Evolutionary conservation across 1,140 invertebrate species (phyloP).

Genomic region (Drosophila parabipectinata): DNA sequence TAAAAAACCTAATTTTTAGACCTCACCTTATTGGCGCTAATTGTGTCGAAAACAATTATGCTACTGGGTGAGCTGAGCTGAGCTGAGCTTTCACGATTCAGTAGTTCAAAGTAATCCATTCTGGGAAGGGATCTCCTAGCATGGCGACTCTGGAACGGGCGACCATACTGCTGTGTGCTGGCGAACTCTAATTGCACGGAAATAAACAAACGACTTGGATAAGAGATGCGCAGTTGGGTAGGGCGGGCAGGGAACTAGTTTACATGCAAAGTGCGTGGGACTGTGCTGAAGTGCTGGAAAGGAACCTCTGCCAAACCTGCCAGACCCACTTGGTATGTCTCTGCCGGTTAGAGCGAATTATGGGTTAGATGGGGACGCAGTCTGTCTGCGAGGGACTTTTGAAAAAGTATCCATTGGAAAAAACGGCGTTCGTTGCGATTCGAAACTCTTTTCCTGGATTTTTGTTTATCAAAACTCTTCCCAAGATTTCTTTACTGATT

Average conservation of each 20-base stretch:
- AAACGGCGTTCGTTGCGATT: neutral
- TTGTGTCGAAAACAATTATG: neutral
- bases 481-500: no score
- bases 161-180: conserved; percentile 63
- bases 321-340: conserved; percentile 73
- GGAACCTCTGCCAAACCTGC: conserved; percentile 57
- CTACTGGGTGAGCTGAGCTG: neutral
- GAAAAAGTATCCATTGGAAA: neutral
- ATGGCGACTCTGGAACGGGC: conserved; percentile 19
- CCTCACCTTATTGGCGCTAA: no score
- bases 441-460: no score
- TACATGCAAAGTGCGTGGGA: conserved; percentile 51
- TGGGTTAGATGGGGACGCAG: conserved; percentile 10
- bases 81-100: conserved; percentile 32
- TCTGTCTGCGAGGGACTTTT: neutral
- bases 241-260: conserved; percentile 45
- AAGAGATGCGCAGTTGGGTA: conserved; percentile 47
- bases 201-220: conserved; percentile 81
- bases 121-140: no score
- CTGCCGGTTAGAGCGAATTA: conserved; percentile 35
- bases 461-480: no score
- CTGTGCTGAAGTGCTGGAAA: conserved; percentile 22
- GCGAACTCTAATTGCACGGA: conserved; percentile 81
- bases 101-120: neutral
- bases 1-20: no score